Evolutionary conservation across 2,797 vertebrate genomes (phyloP).

Genomic region (Dallia pectoralis): DNA sequence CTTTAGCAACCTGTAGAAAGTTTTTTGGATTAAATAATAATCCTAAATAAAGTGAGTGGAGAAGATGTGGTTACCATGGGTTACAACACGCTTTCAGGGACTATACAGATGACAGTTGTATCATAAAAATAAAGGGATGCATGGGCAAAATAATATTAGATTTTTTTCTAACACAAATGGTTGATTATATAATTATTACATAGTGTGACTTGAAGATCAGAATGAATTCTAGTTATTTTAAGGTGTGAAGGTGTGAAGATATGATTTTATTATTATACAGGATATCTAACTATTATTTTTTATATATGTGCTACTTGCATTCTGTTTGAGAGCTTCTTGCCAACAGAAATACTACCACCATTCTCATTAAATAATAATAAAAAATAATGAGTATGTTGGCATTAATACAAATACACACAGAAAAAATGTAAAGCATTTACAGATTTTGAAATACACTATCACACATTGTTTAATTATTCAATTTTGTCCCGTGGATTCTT

Average conservation of each 20-base stretch:
- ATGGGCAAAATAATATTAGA: background rate
- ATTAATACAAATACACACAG: background rate
- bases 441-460: background rate
- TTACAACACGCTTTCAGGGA: background rate
- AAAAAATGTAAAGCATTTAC: background rate
- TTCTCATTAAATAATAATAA: background rate
- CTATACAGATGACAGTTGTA: background rate
- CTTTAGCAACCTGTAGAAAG: background rate
- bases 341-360: background rate
- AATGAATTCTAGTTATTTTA: background rate
- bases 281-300: background rate
- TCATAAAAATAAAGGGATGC: background rate
- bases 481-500: background rate
- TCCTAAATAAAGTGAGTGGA: background rate
- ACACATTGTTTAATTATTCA: background rate
- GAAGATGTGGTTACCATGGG: background rate
- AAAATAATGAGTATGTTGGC: background rate
- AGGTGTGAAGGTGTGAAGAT: background rate
- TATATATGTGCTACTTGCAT: background rate
- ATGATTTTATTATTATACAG: background rate
- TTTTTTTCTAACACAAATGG: background rate
- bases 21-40: background rate
- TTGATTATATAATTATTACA: background rate
- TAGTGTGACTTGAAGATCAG: no score
- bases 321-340: background rate